A percentile compares a stretch with the other conserved stretches of the same genome.
Evolutionary conservation across 1,140 invertebrate species (phyloP).

Genomic region (Dendrolimus kikuchii): DNA sequence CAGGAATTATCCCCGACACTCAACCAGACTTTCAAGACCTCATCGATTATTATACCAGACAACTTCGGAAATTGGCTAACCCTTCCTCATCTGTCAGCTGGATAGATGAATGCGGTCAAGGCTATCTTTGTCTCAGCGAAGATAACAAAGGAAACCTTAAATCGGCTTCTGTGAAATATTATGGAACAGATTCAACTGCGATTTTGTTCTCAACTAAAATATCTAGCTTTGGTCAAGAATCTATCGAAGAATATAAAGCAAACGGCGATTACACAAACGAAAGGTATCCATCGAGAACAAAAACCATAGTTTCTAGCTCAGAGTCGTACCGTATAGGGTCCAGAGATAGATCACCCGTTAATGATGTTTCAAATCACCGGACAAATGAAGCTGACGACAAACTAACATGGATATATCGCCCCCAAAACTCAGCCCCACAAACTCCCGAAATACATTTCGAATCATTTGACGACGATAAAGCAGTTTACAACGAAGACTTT

Average conservation of each 20-base stretch:
- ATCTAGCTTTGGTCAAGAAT: constrained; percentile 69
- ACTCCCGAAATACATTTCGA: constrained; percentile 69
- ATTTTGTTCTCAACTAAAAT: constrained; percentile 69
- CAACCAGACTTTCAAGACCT: constrained; percentile 54
- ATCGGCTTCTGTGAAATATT: constrained; percentile 55
- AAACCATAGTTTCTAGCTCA: constrained; percentile 55
- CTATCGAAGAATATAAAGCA: constrained; percentile 44
- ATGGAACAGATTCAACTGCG: constrained; percentile 52
- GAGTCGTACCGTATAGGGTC: constrained; percentile 52
- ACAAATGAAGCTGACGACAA: constrained; percentile 41
- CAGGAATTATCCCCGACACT: constrained; percentile 56
- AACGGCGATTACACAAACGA: constrained; percentile 50
- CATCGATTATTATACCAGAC: constrained; percentile 52
- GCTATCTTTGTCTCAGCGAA: constrained; percentile 59
- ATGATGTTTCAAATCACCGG: constrained; percentile 7
- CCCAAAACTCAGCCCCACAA: constrained; percentile 42
- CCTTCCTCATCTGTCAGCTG: constrained; percentile 36
- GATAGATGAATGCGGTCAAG: constrained; percentile 51
- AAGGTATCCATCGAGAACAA: constrained; percentile 51
- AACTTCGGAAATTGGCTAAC: constrained; percentile 43
- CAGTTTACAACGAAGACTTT: constrained; percentile 61
- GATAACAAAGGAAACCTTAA: constrained; percentile 51
- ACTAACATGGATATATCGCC: constrained; percentile 60
- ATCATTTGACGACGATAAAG: constrained; percentile 58
- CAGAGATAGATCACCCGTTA: constrained; percentile 39